These are phyloP conservation scores for Antheraea pernyi DNA, from an alignment of 1,140 invertebrate species.

Conservation along the genomic window DNA sequence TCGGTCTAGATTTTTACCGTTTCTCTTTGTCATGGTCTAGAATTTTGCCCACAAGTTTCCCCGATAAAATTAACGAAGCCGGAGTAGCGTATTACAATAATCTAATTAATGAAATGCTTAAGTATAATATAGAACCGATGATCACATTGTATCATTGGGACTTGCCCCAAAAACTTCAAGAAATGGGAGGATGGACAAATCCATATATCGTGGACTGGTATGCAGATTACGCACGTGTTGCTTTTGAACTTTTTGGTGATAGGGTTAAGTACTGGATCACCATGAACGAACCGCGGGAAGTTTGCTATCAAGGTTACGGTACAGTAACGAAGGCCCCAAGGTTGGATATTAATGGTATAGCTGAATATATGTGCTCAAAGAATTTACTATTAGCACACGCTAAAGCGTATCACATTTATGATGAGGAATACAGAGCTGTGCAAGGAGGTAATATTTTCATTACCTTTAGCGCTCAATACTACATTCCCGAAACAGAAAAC, in stretches of 20 bases:
- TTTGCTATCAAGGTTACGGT: conserved; percentile 80
- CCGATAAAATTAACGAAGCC: conserved; percentile 74
- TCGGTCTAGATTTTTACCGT: conserved; percentile 24
- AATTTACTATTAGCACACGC: conserved; percentile 81
- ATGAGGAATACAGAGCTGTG: conserved; percentile 77
- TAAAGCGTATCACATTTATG: conserved; percentile 81
- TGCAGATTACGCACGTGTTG: conserved; percentile 79
- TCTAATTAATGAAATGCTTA: conserved; percentile 79
- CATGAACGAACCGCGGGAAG: conserved; percentile 82
- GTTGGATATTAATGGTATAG: conserved; percentile 71
- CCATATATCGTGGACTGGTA: conserved; percentile 80
- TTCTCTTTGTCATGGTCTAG: conserved; percentile 24
- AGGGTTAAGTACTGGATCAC: conserved; percentile 82
- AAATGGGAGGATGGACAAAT: conserved; percentile 82
- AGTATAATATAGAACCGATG: conserved; percentile 77
- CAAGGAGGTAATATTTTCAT: conserved; percentile 71
- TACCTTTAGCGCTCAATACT: conserved; percentile 15
- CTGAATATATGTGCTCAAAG: conserved; percentile 78
- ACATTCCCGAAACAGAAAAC: conserved; percentile 67
- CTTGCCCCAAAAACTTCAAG: conserved; percentile 79
- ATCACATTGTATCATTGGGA: conserved; percentile 84
- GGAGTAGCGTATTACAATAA: conserved; percentile 82
- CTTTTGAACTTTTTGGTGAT: conserved; percentile 79
- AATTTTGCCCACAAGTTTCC: conserved; percentile 50
- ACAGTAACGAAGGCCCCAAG: conserved; percentile 70